phyloP scores from a whole-genome alignment of 1,140 invertebrate genomes.

The Drosophila carrolli region DNA sequence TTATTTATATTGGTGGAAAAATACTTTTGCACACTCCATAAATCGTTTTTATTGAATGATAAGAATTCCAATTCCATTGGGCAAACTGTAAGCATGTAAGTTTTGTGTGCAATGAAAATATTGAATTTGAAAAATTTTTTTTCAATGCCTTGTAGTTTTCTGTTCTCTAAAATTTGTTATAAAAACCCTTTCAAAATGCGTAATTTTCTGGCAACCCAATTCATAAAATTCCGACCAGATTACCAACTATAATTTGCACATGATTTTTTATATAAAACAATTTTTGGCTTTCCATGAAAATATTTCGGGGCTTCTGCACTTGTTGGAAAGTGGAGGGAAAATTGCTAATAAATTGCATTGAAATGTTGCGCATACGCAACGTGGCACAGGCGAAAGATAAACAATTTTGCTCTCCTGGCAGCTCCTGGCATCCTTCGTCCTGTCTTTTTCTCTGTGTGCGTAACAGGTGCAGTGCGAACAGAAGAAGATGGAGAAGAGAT shows the following conservation, averaged over 20 bases:
- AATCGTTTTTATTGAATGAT: not conserved
- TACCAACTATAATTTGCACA: slow-evolving; percentile 21
- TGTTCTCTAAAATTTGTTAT: too few relatives aligned
- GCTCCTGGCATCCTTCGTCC: slow-evolving; percentile 2
- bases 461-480: slow-evolving; percentile 71
- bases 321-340: slow-evolving; percentile 13
- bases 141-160: too few relatives aligned
- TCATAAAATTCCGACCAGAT: not conserved
- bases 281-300: slow-evolving; percentile 20
- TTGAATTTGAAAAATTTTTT: too few relatives aligned
- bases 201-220: not conserved
- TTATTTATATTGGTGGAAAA: not conserved
- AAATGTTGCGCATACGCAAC: slow-evolving; percentile 71
- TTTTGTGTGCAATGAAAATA: too few relatives aligned
- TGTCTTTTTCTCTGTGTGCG: slow-evolving; percentile 47
- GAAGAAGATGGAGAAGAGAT: slow-evolving; percentile 35
- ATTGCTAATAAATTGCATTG: slow-evolving; percentile 72
- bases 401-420: slow-evolving; percentile 6
- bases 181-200: too few relatives aligned
- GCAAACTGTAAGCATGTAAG: too few relatives aligned
- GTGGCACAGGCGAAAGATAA: slow-evolving; percentile 64
- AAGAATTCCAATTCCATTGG: too few relatives aligned
- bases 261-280: slow-evolving; percentile 25
- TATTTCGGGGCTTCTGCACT: slow-evolving; percentile 11
- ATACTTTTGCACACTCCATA: not conserved